phyloP scores from a whole-genome alignment of 2,797 vertebrate genomes.

The Cyclopterus lumpus region DNA sequence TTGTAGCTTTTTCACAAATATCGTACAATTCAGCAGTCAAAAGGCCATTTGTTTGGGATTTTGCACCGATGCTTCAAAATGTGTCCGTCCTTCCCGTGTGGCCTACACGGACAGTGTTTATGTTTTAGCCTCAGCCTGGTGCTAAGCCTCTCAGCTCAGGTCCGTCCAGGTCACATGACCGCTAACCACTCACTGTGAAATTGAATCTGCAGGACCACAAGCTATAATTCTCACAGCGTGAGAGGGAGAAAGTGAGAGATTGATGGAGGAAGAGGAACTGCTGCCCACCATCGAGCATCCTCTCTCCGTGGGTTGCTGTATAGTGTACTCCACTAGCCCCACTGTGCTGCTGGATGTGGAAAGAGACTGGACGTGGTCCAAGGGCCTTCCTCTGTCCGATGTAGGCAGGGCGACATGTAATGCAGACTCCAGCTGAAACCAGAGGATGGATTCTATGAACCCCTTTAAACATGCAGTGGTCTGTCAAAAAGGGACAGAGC shows the following conservation, averaged over 20 bases:
- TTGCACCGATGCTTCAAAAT: constrained; percentile 56
- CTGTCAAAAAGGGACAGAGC: constrained; percentile 2
- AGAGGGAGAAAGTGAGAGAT: constrained; percentile 44
- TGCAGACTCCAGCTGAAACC: neutral
- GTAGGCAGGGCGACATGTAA: neutral
- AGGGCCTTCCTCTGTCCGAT: constrained; percentile 3
- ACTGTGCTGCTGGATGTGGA: constrained; percentile 1
- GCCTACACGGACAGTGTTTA: constrained; percentile 48
- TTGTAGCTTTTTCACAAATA: neutral
- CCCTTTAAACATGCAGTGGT: neutral
- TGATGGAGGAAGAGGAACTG: constrained; percentile 41
- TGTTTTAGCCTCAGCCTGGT: constrained; percentile 62
- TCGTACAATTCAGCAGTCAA: neutral
- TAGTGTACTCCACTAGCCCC: neutral
- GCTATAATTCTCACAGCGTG: constrained; percentile 68
- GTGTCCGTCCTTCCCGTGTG: constrained; percentile 16
- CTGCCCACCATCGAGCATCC: constrained; percentile 33
- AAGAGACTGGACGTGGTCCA: constrained; percentile 12
- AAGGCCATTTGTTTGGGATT: constrained; percentile 13
- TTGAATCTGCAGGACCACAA: constrained; percentile 61
- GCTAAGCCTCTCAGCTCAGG: constrained; percentile 78
- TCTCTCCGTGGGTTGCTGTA: neutral
- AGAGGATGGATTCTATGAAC: neutral
- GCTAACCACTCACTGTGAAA: constrained; percentile 77
- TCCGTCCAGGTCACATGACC: constrained; percentile 77